Percentiles rank a stretch among this genome's conserved stretches.
Conservation (phyloP, 2,888 invertebrate genomes). For the Xestia c-nigrum region DNA sequence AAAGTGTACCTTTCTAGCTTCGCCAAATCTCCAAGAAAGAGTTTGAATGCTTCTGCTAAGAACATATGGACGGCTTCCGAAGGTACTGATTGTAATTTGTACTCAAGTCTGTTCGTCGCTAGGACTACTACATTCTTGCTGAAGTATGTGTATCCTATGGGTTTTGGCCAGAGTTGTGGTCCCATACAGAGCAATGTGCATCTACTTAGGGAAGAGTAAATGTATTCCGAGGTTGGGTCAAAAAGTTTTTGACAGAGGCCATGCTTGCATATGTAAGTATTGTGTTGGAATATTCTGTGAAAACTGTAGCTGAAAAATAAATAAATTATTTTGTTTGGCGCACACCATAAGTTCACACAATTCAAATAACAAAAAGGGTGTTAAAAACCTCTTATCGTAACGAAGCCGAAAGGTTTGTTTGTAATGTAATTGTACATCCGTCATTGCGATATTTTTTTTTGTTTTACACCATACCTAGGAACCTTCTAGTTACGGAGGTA, state of each 20-base stretch:
- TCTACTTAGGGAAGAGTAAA: conserved; percentile 89
- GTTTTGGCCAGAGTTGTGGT: conserved; percentile 94
- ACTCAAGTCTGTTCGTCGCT: conserved; percentile 88
- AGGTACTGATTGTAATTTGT: conserved; percentile 83
- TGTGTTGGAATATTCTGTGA: conserved; percentile 53
- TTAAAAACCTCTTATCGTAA: no score
- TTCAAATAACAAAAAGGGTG: background rate
- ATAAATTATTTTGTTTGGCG: background rate
- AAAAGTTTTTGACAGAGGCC: conserved; percentile 76
- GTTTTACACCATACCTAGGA: no score
- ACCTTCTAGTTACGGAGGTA: no score
- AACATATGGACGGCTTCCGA: conserved; percentile 77
- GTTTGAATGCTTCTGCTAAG: conserved; percentile 85
- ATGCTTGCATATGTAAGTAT: conserved; percentile 76
- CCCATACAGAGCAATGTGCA: conserved; percentile 94
- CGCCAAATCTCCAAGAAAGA: conserved; percentile 87
- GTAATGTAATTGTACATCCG: no score
- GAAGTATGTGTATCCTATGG: conserved; percentile 92
- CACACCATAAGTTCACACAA: background rate
- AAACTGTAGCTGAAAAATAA: background rate
- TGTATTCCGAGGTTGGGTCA: conserved; percentile 63
- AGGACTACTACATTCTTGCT: conserved; percentile 91
- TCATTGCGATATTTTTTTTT: no score
- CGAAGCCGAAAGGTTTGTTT: no score
- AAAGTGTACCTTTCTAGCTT: conserved; percentile 84